These are phyloP conservation scores for Mungos mungo DNA, from an alignment of 2,113 vertebrate genomes.

Conservation along the genomic window DNA sequence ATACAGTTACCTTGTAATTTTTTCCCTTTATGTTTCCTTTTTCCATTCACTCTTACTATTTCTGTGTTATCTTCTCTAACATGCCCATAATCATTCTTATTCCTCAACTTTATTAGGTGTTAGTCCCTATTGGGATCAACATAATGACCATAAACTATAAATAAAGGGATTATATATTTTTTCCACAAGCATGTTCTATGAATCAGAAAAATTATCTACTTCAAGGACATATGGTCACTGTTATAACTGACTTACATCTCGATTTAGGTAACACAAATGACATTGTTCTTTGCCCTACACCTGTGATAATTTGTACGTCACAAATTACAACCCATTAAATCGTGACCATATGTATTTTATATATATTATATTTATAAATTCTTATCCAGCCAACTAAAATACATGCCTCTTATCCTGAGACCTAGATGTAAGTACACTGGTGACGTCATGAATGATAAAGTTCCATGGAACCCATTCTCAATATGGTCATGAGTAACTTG, in stretches of 20 bases:
- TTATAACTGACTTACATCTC: neutral
- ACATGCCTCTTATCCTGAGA: constrained; percentile 82
- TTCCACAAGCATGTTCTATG: neutral
- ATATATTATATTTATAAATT: constrained; percentile 86
- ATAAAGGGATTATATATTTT: neutral
- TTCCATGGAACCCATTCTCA: constrained; percentile 86
- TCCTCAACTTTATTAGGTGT: neutral
- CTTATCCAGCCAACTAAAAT: constrained; percentile 87
- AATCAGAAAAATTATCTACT: neutral
- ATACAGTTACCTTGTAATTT: neutral
- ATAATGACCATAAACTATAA: neutral
- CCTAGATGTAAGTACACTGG: constrained; percentile 84
- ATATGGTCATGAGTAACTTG: constrained; percentile 88
- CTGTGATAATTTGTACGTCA: neutral
- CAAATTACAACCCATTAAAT: neutral
- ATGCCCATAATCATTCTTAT: neutral
- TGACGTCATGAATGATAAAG: constrained; percentile 76
- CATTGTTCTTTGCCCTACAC: neutral
- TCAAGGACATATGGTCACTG: neutral
- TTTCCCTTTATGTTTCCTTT: neutral
- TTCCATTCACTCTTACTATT: neutral
- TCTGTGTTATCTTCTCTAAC: neutral
- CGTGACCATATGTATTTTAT: neutral
- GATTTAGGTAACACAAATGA: neutral
- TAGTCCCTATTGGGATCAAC: neutral